Conservation (phyloP, 2,113 vertebrate genomes). For the Campylomormyrus tamandua region DNA sequence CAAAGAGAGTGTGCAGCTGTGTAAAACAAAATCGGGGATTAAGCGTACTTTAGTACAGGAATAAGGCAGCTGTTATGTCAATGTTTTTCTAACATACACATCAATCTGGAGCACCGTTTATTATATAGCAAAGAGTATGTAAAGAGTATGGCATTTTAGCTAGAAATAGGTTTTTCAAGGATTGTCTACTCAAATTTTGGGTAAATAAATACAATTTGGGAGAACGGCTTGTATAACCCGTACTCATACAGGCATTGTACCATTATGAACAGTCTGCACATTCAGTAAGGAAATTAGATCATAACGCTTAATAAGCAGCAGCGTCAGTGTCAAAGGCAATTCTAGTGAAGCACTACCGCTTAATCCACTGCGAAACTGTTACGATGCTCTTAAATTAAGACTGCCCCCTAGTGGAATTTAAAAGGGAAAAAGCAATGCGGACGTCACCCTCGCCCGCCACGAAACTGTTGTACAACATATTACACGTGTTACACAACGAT, state of each 20-base stretch:
- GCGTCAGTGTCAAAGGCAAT: not conserved
- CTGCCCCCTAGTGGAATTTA: conserved; percentile 16
- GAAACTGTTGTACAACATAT: not conserved
- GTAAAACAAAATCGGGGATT: not conserved
- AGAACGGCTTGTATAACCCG: not conserved
- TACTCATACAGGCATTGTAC: not conserved
- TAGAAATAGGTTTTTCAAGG: not conserved
- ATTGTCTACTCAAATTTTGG: not conserved
- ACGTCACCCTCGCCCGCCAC: not conserved
- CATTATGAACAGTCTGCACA: not conserved
- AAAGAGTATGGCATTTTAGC: not conserved
- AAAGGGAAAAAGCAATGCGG: not conserved
- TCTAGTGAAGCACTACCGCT: not conserved
- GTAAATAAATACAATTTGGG: not conserved
- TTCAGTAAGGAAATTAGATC: not conserved
- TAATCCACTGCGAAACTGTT: not conserved
- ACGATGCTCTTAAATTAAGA: not conserved
- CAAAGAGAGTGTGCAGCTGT: not conserved
- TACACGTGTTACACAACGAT: not conserved
- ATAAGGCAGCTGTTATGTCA: not conserved
- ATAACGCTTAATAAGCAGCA: not conserved
- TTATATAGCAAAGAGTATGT: not conserved
- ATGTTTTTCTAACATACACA: not conserved
- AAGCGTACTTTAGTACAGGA: not conserved
- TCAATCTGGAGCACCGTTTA: not conserved